Evolutionary conservation across 2,888 invertebrate species (phyloP).

Genomic region (Eupelmus urozonus): DNA sequence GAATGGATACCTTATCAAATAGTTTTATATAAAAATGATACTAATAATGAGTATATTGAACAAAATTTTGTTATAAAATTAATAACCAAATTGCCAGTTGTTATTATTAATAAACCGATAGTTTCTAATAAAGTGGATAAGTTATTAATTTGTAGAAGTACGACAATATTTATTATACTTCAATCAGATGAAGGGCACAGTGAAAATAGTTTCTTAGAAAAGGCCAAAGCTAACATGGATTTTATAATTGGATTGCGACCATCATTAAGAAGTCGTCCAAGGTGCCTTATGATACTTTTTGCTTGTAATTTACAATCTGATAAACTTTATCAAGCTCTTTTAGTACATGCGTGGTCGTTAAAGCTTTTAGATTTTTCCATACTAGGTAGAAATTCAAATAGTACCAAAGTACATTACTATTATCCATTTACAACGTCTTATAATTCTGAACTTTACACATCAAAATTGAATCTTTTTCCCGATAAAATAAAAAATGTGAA

Average conservation of each 20-base stretch:
- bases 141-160: neutral
- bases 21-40: conserved; percentile 10
- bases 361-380: conserved; percentile 42
- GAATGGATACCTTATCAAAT: conserved; percentile 8
- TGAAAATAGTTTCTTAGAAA: neutral
- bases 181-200: neutral
- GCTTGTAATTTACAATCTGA: neutral
- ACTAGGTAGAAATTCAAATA: neutral
- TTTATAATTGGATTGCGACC: neutral
- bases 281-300: conserved; percentile 17
- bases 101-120: neutral
- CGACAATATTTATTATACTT: conserved; percentile 27
- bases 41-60: neutral
- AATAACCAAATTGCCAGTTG: neutral
- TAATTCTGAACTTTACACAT: neutral
- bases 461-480: conserved; percentile 13
- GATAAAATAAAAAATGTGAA: conserved; percentile 30
- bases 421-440: conserved; percentile 26
- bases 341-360: conserved; percentile 29
- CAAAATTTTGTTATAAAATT: conserved; percentile 15
- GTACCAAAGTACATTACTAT: neutral
- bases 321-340: neutral
- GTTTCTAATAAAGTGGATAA: neutral
- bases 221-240: conserved; percentile 1
- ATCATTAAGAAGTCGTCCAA: conserved; percentile 2